Evolutionary conservation across 2,888 invertebrate species (phyloP).

Genomic region (Tinea pellionella): DNA sequence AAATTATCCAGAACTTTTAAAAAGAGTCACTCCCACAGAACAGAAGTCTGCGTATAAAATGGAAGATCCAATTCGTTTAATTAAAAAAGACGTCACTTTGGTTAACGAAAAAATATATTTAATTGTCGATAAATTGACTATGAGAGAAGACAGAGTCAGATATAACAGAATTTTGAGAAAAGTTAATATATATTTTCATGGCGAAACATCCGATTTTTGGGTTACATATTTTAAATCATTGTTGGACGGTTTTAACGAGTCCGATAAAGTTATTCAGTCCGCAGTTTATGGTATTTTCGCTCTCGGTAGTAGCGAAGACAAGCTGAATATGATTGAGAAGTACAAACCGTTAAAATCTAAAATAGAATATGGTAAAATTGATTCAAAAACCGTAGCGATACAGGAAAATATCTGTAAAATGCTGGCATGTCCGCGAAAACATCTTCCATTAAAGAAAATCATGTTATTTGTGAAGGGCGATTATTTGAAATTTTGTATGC

Average conservation of each 20-base stretch:
- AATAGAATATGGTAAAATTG: no score
- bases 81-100: slow-evolving; percentile 24
- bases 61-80: slow-evolving; percentile 19
- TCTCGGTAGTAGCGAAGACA: slow-evolving; percentile 26
- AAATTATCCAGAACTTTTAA: slow-evolving; percentile 24
- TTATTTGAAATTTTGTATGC: slow-evolving; percentile 32
- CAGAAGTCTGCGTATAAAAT: no score
- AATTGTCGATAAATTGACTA: slow-evolving; percentile 17
- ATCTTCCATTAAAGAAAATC: slow-evolving; percentile 23
- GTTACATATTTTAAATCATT: slow-evolving; percentile 23
- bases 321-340: slow-evolving; percentile 28
- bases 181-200: slow-evolving; percentile 34
- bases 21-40: no score
- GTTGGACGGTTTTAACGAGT: neutral
- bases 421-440: slow-evolving; percentile 26
- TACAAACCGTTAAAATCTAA: slow-evolving; percentile 24
- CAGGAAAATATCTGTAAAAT: slow-evolving; percentile 37
- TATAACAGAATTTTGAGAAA: slow-evolving; percentile 29
- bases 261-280: neutral
- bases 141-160: neutral
- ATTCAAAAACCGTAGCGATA: slow-evolving; percentile 21
- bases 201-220: slow-evolving; percentile 33
- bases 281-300: slow-evolving; percentile 32
- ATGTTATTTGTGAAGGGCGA: slow-evolving; percentile 35
- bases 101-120: slow-evolving; percentile 19